A percentile compares a stretch with the other conserved stretches of the same genome.
Conservation (phyloP, 1,140 invertebrate genomes). For the Drosophila malerkotliana region DNA sequence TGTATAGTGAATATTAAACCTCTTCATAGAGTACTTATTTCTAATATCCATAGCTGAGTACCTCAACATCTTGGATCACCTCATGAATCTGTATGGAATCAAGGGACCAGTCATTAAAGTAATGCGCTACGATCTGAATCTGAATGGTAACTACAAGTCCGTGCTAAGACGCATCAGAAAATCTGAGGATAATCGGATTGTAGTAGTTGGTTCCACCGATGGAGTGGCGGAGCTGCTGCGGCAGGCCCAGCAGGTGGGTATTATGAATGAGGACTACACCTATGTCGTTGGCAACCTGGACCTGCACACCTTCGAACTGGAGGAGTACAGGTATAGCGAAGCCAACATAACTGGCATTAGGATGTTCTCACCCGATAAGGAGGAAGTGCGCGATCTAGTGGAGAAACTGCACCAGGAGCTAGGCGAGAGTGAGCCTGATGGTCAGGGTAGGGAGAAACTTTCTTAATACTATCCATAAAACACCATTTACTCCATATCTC, state of each 20-base stretch:
- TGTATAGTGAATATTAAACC: background rate
- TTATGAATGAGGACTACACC: constrained; percentile 90
- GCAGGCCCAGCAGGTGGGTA: constrained; percentile 92
- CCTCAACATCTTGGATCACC: constrained; percentile 90
- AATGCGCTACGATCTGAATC: constrained; percentile 85
- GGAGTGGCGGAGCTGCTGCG: constrained; percentile 88
- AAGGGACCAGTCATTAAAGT: constrained; percentile 86
- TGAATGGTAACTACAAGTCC: constrained; percentile 83
- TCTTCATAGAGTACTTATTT: background rate
- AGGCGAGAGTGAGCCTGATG: constrained; percentile 52
- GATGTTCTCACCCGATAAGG: constrained; percentile 87
- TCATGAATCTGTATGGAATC: constrained; percentile 89
- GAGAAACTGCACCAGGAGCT: constrained; percentile 57
- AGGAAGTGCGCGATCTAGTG: constrained; percentile 64
- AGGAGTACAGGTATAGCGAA: constrained; percentile 92
- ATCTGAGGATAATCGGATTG: constrained; percentile 88
- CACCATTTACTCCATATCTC: no score
- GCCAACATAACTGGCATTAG: constrained; percentile 92
- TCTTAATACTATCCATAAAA: background rate
- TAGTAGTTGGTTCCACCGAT: constrained; percentile 90
- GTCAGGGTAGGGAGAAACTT: constrained; percentile 31
- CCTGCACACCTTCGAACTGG: constrained; percentile 91
- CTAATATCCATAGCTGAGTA: constrained; percentile 73
- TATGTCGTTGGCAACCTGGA: constrained; percentile 93
- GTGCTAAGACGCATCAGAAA: constrained; percentile 85